Evolutionary conservation across 92 coral and sea anemone species (phyloP), one percentile per base, ranked within the genome.

Genomic region (Virgularia gustaviana): DNA sequence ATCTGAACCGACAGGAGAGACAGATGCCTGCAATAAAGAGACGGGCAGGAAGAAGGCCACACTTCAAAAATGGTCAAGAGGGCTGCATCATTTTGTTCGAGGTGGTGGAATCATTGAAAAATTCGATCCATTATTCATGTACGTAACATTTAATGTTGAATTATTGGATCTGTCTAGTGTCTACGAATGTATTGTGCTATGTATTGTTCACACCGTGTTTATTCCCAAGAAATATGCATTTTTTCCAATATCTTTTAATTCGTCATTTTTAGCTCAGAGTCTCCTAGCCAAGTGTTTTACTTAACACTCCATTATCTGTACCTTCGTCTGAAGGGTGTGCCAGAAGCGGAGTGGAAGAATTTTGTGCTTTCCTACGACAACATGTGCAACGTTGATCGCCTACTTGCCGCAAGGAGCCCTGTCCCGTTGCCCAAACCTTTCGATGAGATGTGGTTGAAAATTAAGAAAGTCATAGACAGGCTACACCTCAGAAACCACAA

Each of bases 401-500:
- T 51, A 51, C 4, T 6, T 51, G 23, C 57, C 13, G 23, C 57
- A 3, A 16, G 23, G 28, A 51, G 57, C 12, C 57, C 57, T 16
- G 57, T 78, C 0, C 87, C 83, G 2, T 54, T 71, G 20, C 87
- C 83, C 9, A 33, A 61, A 31, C 87, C 87, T 9, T 83, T 70
- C 38, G 73, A 83, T 41, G 6, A 42, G 57, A 24, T 83, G 33
- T 82, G 86, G 86, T n/a, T 31, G 29, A 82, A 77, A 37, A 42
- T 82, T 0, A 57, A 3, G 33, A 82, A 82, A 54, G 72, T 82
- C 1, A 62, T 76, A 2, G 86, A 77, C 30, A 57, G 88, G 8
- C 65, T 78, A 6, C 80, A 78, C 45, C 36, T 78, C 32, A 9
- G 65, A 6, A 83, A 83, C 51, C 88, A 83, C 63, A 83, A 78